A percentile compares a stretch with the other conserved stretches of the same genome.
phyloP scores from a whole-genome alignment of 1,140 invertebrate species.

The Stegodyphus mimosarum region DNA sequence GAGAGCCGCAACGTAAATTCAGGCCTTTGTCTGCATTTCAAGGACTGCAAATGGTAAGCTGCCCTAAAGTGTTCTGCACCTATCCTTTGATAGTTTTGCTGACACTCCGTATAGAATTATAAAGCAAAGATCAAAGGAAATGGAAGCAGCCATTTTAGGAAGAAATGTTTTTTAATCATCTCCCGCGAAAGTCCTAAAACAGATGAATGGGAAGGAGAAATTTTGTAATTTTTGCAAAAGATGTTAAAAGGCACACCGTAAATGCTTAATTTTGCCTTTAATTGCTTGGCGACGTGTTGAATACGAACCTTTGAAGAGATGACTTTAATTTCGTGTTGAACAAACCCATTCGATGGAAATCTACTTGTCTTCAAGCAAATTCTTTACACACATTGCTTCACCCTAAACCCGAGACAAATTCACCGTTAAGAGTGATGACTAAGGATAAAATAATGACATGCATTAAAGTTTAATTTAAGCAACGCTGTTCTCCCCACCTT shows the following conservation, averaged over 20 bases:
- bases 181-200: no score
- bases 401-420: slow-evolving; percentile 20
- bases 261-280: slow-evolving; percentile 5
- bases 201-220: no score
- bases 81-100: no score
- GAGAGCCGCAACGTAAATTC: no score
- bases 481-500: neutral
- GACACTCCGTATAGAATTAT: no score
- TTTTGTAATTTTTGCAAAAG: neutral
- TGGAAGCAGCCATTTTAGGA: no score
- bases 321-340: slow-evolving; percentile 30
- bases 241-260: neutral
- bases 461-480: slow-evolving; percentile 60
- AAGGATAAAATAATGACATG: slow-evolving; percentile 54
- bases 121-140: no score
- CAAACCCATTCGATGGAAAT: slow-evolving; percentile 29
- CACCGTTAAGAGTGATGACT: slow-evolving; percentile 58
- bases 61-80: no score
- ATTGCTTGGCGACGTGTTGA: slow-evolving; percentile 47
- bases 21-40: no score
- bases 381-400: slow-evolving; percentile 28
- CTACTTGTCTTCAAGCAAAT: slow-evolving; percentile 20
- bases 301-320: neutral
- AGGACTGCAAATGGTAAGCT: no score
- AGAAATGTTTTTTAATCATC: no score